Evolutionary conservation across 2,888 invertebrate species (phyloP), one percentile per base, ranked within the genome.

Genomic region (Penaeus monodon): DNA sequence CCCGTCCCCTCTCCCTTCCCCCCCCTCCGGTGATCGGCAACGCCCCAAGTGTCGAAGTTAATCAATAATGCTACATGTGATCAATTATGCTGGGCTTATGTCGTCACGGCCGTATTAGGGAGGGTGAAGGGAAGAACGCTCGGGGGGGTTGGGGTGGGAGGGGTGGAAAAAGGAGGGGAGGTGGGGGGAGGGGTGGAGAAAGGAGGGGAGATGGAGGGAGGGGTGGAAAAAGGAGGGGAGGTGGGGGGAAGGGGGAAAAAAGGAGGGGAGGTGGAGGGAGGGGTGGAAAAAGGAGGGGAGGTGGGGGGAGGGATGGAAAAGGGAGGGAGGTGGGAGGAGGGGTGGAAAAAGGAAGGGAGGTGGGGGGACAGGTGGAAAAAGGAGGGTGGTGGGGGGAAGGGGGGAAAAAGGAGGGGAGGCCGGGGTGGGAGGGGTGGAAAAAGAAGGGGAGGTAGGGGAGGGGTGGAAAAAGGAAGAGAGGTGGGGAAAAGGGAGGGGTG

Each of bases 61-160:
- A 74, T 74, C 74, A 38, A 74, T 74, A 74, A 14, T 27, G 29
- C 44, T 44, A 74, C 74, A 74, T 44, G 74, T 74, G n/a, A 74
- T 74, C 74, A 74, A 74, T 74, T 74, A 74, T 74, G 4, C n/a
- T 7, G 12, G 38, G 74, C 38, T 74, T 74, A 74, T 38, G 74
- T 74, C 74, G 74, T 74, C 74, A 74, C 38, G 74, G 38, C 1
- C 20, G 74, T 38, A 74, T 74, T 74, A 74, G 38, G 17, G 38
- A 3, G 44, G 44, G 44, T 10, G 44, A 10, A 44, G 44, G 44
- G 44, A 44, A 44, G 38, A 1, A 44, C 22, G 74, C 7, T 20
- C 4, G 74, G 4, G 38, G 33, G 74, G 29, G 74, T 38, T 29
- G 29, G 74, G 6, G n/a, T 4, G 70, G 22, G 70, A 14, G 70